Percentiles rank a stretch among this genome's conserved stretches.
These are phyloP conservation scores for Cervus canadensis DNA, from an alignment of 2,113 vertebrate genomes.

Conservation along the genomic window DNA sequence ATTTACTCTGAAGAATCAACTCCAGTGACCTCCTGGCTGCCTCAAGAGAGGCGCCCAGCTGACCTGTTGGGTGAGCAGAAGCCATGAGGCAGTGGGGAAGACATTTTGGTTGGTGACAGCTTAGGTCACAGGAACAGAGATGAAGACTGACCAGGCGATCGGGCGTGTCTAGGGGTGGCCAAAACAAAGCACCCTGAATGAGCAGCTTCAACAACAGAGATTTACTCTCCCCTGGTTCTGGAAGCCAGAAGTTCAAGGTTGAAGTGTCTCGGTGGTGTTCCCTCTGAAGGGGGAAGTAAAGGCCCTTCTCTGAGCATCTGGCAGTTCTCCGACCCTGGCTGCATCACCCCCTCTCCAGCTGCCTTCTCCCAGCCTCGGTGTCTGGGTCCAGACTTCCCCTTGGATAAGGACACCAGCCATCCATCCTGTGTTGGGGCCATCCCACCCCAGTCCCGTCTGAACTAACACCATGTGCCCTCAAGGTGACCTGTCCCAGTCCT, in stretches of 20 bases:
- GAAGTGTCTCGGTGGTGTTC: neutral
- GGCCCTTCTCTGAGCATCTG: neutral
- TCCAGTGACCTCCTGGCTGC: neutral
- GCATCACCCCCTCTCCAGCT: neutral
- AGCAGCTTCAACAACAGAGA: neutral
- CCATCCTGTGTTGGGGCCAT: neutral
- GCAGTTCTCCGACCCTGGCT: neutral
- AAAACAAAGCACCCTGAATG: neutral
- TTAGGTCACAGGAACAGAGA: neutral
- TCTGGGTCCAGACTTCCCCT: neutral
- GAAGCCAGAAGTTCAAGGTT: neutral
- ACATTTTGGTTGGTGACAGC: neutral
- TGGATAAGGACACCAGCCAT: neutral
- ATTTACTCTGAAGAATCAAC: neutral
- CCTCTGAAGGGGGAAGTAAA: neutral
- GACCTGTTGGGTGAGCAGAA: neutral
- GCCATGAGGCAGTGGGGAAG: neutral
- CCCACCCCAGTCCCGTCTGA: neutral
- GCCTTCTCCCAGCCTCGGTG: neutral
- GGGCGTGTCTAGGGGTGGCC: neutral
- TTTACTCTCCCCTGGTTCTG: neutral
- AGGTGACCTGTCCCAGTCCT: neutral
- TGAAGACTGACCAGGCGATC: neutral
- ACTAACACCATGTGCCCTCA: neutral
- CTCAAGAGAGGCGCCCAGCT: neutral